phyloP scores from a whole-genome alignment of 2,888 invertebrate genomes.

The Beris chalybata region DNA sequence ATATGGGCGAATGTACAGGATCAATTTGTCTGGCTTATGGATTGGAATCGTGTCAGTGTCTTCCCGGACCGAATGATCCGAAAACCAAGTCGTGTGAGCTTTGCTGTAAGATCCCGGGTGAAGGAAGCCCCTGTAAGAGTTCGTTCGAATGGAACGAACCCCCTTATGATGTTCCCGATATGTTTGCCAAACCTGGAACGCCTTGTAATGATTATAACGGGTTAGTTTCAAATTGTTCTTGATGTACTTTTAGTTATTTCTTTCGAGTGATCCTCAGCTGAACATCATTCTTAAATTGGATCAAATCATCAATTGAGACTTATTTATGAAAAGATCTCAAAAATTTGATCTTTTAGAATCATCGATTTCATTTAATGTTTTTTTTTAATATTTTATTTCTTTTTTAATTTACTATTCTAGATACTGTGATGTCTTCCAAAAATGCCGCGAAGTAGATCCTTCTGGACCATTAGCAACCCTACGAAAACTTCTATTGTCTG shows the following conservation, averaged over 20 bases:
- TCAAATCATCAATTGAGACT: background rate
- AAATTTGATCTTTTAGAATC: too few species aligned
- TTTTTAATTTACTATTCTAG: constrained; percentile 47
- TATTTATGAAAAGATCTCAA: too few species aligned
- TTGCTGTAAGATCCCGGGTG: constrained; percentile 86
- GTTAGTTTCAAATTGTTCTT: constrained; percentile 47
- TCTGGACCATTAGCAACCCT: constrained; percentile 89
- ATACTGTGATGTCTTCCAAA: constrained; percentile 69
- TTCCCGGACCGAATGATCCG: constrained; percentile 75
- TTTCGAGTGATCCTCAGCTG: background rate
- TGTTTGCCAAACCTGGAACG: constrained; percentile 91
- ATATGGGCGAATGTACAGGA: constrained; percentile 94
- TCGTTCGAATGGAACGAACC: constrained; percentile 88
- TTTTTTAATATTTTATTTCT: too few species aligned
- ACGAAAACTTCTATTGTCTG: constrained; percentile 80
- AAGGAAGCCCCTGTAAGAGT: constrained; percentile 79
- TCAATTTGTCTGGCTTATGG: constrained; percentile 98
- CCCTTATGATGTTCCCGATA: constrained; percentile 89
- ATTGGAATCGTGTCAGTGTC: constrained; percentile 93
- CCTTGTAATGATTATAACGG: constrained; percentile 94
- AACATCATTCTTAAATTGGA: background rate
- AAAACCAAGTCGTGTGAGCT: constrained; percentile 89
- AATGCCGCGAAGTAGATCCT: constrained; percentile 90
- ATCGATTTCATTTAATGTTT: background rate
- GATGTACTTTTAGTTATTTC: background rate